These are phyloP conservation scores for Entomyzon cyanotis DNA, from an alignment of 2,113 vertebrate species.

Conservation along the genomic window DNA sequence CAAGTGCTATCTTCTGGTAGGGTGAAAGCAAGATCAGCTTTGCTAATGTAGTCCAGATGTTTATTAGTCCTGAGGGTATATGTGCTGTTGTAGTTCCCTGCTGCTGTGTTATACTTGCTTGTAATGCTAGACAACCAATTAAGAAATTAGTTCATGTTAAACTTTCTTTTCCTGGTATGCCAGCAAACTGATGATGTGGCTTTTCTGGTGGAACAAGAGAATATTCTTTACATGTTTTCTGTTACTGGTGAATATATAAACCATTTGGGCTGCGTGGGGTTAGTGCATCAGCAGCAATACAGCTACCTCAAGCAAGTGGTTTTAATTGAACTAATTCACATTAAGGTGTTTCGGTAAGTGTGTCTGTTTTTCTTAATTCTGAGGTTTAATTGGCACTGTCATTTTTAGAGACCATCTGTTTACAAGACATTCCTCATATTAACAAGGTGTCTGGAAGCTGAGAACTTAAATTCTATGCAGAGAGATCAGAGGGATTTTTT, in stretches of 20 bases:
- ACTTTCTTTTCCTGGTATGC: conserved; percentile 64
- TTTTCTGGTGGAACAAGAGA: conserved; percentile 75
- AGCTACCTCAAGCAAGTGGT: conserved; percentile 8
- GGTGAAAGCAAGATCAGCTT: neutral
- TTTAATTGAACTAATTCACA: conserved; percentile 45
- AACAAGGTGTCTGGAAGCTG: neutral
- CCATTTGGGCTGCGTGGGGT: neutral
- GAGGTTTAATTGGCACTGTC: conserved; percentile 4
- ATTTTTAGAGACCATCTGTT: conserved; percentile 35
- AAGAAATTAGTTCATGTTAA: conserved; percentile 69
- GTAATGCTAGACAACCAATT: conserved; percentile 65
- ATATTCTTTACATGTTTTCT: conserved; percentile 69
- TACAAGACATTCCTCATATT: neutral
- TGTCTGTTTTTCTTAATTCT: conserved; percentile 6
- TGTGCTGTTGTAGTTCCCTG: conserved; percentile 56
- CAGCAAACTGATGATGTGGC: conserved; percentile 57
- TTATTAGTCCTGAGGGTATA: conserved; percentile 68
- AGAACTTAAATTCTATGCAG: neutral
- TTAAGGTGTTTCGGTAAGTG: conserved; percentile 17
- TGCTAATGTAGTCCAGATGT: conserved; percentile 66
- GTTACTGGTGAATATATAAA: conserved; percentile 47
- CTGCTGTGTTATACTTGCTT: conserved; percentile 63
- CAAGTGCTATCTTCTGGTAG: conserved; percentile 81
- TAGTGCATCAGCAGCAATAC: neutral
- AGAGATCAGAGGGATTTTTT: neutral